A percentile compares a stretch with the other conserved stretches of the same genome.
Evolutionary conservation across 2,113 vertebrate species (phyloP).

Genomic region (Onychorhynchus coronatus): DNA sequence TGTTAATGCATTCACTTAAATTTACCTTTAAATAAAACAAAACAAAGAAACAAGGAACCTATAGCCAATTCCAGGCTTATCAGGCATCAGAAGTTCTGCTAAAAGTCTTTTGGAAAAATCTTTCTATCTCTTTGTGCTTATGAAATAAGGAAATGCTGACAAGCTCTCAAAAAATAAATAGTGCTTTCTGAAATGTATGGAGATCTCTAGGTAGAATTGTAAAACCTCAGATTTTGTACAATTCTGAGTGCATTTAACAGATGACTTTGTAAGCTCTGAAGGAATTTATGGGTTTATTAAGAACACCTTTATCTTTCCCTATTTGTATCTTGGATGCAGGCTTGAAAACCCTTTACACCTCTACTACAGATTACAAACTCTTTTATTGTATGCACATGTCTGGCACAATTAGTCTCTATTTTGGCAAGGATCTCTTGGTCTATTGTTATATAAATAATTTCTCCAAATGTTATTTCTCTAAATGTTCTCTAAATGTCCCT

Average conservation of each 20-base stretch:
- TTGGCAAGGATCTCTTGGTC: background rate
- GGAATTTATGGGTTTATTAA: background rate
- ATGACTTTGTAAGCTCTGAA: background rate
- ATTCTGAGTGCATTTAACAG: background rate
- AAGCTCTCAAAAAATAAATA: background rate
- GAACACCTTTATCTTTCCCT: background rate
- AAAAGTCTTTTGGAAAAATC: background rate
- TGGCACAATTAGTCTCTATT: background rate
- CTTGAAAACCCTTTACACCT: background rate
- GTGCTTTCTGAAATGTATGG: background rate
- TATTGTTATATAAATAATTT: slow-evolving; percentile 19
- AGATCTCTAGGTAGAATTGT: background rate
- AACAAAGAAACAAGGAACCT: background rate
- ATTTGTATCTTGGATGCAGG: background rate
- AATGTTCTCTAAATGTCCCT: background rate
- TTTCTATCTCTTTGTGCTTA: background rate
- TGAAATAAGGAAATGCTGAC: background rate
- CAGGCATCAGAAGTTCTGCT: background rate
- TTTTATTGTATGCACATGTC: background rate
- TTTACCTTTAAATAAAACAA: background rate
- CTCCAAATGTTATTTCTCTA: background rate
- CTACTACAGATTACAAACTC: background rate
- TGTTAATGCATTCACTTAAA: background rate
- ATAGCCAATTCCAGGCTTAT: background rate
- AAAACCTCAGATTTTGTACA: background rate